These are phyloP conservation scores for Drosophila funebris DNA, from an alignment of 1,140 invertebrate genomes.

Conservation along the genomic window DNA sequence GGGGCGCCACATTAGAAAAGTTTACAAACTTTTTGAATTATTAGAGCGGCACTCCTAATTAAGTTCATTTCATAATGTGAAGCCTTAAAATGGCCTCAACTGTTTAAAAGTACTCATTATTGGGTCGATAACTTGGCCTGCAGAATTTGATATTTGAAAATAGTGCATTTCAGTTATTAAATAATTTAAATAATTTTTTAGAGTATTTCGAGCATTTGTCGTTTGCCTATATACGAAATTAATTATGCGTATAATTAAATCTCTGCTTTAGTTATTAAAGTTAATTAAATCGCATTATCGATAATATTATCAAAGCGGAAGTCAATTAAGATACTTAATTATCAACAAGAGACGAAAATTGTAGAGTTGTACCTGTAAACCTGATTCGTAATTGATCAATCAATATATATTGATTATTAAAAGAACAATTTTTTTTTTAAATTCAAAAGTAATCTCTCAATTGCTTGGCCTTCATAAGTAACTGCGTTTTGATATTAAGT, in stretches of 20 bases:
- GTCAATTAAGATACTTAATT: no score
- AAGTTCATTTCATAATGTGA: slow-evolving; percentile 27
- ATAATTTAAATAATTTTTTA: background rate
- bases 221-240: no score
- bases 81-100: slow-evolving; percentile 14
- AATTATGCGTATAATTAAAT: no score
- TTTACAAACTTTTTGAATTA: slow-evolving; percentile 49
- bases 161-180: background rate
- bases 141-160: no score
- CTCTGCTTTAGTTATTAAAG: no score
- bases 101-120: background rate
- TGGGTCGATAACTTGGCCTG: background rate
- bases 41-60: slow-evolving; percentile 44
- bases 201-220: no score
- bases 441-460: background rate
- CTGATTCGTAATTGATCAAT: background rate
- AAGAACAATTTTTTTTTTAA: background rate
- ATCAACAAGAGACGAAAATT: no score
- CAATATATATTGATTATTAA: background rate
- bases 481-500: slow-evolving; percentile 35
- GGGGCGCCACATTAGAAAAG: slow-evolving; percentile 69
- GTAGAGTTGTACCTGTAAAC: no score
- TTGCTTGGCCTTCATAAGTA: slow-evolving; percentile 4
- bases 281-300: no score
- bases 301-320: no score